phyloP scores from a whole-genome alignment of 2,888 invertebrate species.

The Cantharis rufa region DNA sequence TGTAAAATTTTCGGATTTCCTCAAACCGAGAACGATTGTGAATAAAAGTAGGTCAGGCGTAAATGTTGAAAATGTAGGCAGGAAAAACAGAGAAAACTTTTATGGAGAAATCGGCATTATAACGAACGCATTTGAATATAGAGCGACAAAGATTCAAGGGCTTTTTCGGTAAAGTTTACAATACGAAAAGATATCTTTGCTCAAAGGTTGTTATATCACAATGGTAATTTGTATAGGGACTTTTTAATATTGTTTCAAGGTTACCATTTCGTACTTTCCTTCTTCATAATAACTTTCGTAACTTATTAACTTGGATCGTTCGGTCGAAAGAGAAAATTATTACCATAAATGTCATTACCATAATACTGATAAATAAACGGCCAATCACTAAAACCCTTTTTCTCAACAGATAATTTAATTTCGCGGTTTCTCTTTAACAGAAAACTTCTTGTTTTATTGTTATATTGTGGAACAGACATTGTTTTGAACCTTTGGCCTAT shows the following conservation, averaged over 20 bases:
- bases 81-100: slow-evolving; percentile 1
- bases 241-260: neutral
- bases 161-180: neutral
- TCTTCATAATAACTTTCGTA: too few species aligned
- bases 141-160: neutral
- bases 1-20: neutral
- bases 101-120: slow-evolving; percentile 1
- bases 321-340: too few species aligned
- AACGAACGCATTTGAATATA: slow-evolving; percentile 1
- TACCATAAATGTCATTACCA: too few species aligned
- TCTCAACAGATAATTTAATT: too few species aligned
- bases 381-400: too few species aligned
- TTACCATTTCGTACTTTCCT: neutral
- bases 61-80: neutral
- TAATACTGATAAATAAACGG: too few species aligned
- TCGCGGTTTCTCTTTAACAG: too few species aligned
- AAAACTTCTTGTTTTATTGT: too few species aligned
- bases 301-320: too few species aligned
- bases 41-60: neutral
- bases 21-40: neutral
- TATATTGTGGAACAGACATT: too few species aligned
- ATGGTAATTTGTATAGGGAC: neutral
- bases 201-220: neutral
- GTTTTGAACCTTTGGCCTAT: too few species aligned
- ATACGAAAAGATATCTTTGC: neutral